Evolutionary conservation across 1,140 invertebrate genomes (phyloP).

Genomic region (Nixonia krombeini): DNA sequence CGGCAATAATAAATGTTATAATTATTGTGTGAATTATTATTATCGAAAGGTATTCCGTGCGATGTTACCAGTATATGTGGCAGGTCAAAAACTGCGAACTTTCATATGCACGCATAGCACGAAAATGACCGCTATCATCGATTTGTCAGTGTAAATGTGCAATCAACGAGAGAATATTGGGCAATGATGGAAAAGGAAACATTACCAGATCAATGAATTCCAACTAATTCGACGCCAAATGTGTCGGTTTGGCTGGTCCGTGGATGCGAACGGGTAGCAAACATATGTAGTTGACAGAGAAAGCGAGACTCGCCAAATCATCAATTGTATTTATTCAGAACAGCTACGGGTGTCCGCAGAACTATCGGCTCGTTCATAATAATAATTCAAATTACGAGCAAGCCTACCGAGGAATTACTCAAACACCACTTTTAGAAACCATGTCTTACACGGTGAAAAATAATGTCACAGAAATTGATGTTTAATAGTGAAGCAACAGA

Average conservation of each 20-base stretch:
- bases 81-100: constrained; percentile 27
- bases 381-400: constrained; percentile 19
- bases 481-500: too few relatives aligned
- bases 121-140: constrained; percentile 44
- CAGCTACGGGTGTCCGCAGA: constrained; percentile 38
- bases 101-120: constrained; percentile 18
- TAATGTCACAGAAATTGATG: too few relatives aligned
- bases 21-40: too few relatives aligned
- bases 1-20: too few relatives aligned
- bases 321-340: constrained; percentile 51
- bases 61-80: not conserved
- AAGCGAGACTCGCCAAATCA: constrained; percentile 41
- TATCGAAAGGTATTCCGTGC: too few relatives aligned
- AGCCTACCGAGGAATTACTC: too few relatives aligned
- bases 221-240: constrained; percentile 48
- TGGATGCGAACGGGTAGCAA: constrained; percentile 36
- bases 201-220: constrained; percentile 54
- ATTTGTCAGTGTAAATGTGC: constrained; percentile 45
- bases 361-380: constrained; percentile 22
- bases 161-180: constrained; percentile 48
- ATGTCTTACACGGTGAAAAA: too few relatives aligned
- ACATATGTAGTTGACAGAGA: constrained; percentile 46
- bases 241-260: constrained; percentile 35
- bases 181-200: constrained; percentile 48
- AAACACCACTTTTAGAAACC: too few relatives aligned